Evolutionary conservation across 2,797 vertebrate genomes (phyloP), one percentile per base, ranked within the genome.

Genomic region (Bovichtus diacanthus): DNA sequence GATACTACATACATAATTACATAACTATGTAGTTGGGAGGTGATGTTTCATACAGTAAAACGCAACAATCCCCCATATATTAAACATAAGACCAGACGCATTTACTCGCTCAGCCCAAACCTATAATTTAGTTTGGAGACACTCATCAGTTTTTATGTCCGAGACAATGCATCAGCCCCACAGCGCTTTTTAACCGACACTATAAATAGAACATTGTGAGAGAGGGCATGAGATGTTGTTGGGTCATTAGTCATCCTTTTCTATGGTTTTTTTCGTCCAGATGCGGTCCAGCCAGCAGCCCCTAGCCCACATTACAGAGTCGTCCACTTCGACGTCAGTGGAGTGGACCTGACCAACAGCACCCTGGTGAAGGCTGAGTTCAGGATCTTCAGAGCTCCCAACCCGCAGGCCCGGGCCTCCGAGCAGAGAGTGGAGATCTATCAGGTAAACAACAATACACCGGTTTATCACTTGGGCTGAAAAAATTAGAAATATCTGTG

Each of bases 381-480:
- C 85, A 93, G 96, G 85, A 95, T 96, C 89, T 95, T 94, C 84
- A 93, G 95, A 80, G 93, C 94, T 75, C 94, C 94, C 29, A 95
- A 96, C 90, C 92, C 94, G 51, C 92, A 87, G 63, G 95, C 95
- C 51, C 90, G 88, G 59, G 92, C 94, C 49, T 85, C 93, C 0
- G 95, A 96, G 87, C 96, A 96, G 92, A 94, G 96, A 62, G 94
- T 96, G 80, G 96, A 96, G 90, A 87, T 96, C 74, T 95, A 94
- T 76, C 96, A 96, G 95, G 96, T 96, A 79, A 38, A 58, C 18
- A 2, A 19, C 25, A 12, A 11, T 13, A 6, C 23, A 19, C 19
- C 31, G 7, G 31, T 9, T 34, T 34, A 34, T 34, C 8, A 9
- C 31, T 34, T 8, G 34, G 6, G 34, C 31, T 8, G 6, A 31